A percentile compares a stretch with the other conserved stretches of the same genome.
phyloP scores from a whole-genome alignment of 2,797 vertebrate species.

The Sparidentex hasta region DNA sequence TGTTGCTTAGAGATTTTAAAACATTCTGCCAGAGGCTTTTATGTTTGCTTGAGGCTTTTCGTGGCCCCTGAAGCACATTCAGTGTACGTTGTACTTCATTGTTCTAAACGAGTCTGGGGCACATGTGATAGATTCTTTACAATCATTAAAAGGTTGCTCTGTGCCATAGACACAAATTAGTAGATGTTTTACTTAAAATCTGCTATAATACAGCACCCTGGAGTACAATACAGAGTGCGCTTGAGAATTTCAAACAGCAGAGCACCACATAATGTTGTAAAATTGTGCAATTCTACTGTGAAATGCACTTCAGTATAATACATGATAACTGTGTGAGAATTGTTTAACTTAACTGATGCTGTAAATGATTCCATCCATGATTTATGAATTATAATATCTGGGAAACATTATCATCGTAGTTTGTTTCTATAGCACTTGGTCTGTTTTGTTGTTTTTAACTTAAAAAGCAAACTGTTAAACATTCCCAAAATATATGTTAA shows the following conservation, averaged over 20 bases:
- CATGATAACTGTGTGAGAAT: slow-evolving; percentile 12
- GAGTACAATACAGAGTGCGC: slow-evolving; percentile 6
- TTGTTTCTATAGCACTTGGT: background rate
- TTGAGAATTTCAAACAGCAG: slow-evolving; percentile 4
- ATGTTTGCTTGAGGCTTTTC: slow-evolving; percentile 71
- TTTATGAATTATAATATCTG: background rate
- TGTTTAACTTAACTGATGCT: slow-evolving; percentile 25
- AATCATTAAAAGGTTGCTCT: slow-evolving; percentile 10
- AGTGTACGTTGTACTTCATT: slow-evolving; percentile 42
- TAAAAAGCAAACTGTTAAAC: background rate
- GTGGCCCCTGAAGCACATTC: slow-evolving; percentile 56
- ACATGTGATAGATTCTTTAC: slow-evolving; percentile 31
- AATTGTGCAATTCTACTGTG: background rate
- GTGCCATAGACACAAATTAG: slow-evolving; percentile 23
- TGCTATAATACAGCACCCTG: background rate
- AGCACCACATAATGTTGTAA: background rate
- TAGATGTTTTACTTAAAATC: background rate
- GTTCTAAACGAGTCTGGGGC: slow-evolving; percentile 31
- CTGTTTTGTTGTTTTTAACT: background rate
- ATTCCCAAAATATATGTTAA: background rate
- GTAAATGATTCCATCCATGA: slow-evolving; percentile 31
- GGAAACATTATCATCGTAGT: background rate
- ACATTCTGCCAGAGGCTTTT: slow-evolving; percentile 64
- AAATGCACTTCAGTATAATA: background rate
- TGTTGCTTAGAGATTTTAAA: slow-evolving; percentile 62